Conservation (phyloP, 2,797 vertebrate genomes). For the Lerista edwardsae region DNA sequence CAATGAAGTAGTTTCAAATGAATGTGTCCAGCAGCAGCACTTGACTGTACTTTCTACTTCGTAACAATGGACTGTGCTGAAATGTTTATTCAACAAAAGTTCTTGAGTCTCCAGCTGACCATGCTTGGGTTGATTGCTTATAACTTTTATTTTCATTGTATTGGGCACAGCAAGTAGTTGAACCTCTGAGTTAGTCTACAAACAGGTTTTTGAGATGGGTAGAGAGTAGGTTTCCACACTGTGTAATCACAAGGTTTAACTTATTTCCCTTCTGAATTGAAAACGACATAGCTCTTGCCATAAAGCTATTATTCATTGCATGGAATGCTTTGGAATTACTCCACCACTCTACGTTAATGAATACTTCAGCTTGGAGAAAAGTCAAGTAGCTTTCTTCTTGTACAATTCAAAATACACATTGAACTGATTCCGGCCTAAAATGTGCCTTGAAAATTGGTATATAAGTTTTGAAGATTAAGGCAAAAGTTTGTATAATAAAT, state of each 20-base stretch:
- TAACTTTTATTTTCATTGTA: not conserved
- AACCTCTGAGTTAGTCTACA: not conserved
- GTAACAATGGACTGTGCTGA: not conserved
- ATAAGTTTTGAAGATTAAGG: conserved; percentile 69
- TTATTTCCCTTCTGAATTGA: conserved; percentile 45
- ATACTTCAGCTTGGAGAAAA: conserved; percentile 48
- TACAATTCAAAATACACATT: conserved; percentile 60
- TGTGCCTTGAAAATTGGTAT: conserved; percentile 59
- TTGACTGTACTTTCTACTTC: not conserved
- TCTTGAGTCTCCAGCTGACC: not conserved
- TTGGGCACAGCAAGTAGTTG: not conserved
- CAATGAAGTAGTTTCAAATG: not conserved
- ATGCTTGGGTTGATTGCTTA: not conserved
- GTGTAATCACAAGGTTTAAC: conserved; percentile 44
- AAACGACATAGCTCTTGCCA: conserved; percentile 47
- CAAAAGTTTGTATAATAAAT: conserved; percentile 71
- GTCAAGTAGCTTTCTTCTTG: conserved; percentile 38
- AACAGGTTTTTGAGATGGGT: not conserved
- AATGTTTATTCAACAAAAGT: not conserved
- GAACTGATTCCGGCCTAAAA: conserved; percentile 60
- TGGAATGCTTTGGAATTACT: conserved; percentile 56
- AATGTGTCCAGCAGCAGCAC: not conserved
- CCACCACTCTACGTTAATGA: conserved; percentile 38
- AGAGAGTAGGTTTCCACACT: conserved; percentile 12
- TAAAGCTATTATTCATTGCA: conserved; percentile 46